Conservation (phyloP, 2,888 invertebrate genomes). For the Xanthorhoe designata region DNA sequence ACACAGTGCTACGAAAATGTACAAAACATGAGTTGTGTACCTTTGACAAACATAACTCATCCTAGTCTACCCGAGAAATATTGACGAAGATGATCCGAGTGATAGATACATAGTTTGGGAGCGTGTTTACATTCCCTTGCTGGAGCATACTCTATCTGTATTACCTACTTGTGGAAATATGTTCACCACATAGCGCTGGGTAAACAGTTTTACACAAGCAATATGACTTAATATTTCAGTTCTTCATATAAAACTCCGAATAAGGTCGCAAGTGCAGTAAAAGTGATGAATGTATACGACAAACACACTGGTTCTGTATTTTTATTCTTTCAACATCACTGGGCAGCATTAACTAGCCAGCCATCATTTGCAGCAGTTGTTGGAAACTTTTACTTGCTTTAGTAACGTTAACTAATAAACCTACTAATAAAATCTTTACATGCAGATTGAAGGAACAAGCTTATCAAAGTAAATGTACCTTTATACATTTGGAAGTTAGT, state of each 20-base stretch:
- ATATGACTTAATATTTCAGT: neutral
- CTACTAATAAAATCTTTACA: too few species aligned
- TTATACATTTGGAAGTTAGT: too few species aligned
- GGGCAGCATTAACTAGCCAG: too few species aligned
- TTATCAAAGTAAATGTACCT: too few species aligned
- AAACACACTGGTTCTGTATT: too few species aligned
- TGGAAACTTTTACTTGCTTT: too few species aligned
- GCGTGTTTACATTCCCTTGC: conserved; percentile 24
- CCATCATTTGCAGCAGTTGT: too few species aligned
- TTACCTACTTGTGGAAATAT: neutral
- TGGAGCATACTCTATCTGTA: neutral
- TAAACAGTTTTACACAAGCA: neutral
- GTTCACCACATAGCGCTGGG: neutral
- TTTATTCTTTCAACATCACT: too few species aligned
- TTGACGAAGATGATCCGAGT: conserved; percentile 24
- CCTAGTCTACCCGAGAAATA: conserved; percentile 12
- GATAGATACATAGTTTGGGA: conserved; percentile 21
- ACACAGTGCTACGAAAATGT: conserved; percentile 2
- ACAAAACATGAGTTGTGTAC: conserved; percentile 10
- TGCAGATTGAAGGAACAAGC: too few species aligned
- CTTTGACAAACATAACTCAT: conserved; percentile 14
- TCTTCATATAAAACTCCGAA: neutral
- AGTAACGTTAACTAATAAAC: too few species aligned
- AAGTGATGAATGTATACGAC: too few species aligned
- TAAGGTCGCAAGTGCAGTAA: too few species aligned